A percentile compares a stretch with the other conserved stretches of the same genome.
These are phyloP conservation scores for Antheraea yamamai DNA, from an alignment of 2,888 invertebrate species.

Conservation along the genomic window DNA sequence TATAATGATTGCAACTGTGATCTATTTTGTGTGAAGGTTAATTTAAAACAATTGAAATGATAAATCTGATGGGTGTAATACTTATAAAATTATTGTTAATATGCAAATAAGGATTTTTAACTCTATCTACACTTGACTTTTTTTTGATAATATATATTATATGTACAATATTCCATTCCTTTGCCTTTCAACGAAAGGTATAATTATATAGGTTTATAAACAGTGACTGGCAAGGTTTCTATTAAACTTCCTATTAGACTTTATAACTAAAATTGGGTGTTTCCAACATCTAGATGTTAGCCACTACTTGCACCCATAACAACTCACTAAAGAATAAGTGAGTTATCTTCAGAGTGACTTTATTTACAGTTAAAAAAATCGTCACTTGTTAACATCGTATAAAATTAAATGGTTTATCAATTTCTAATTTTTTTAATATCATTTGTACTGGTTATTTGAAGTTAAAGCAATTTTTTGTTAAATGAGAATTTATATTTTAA, in stretches of 20 bases:
- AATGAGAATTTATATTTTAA: too few species aligned
- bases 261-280: not conserved
- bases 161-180: constrained; percentile 32
- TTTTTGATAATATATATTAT: constrained; percentile 7
- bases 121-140: constrained; percentile 30
- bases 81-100: not conserved
- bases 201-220: not conserved
- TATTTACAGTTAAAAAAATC: not conserved
- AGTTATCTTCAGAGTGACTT: not conserved
- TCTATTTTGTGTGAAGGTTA: not conserved
- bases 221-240: not conserved
- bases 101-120: constrained; percentile 18
- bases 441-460: too few species aligned
- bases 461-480: too few species aligned
- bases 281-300: too few species aligned
- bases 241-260: not conserved
- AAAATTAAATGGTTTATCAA: too few species aligned
- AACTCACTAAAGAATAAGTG: not conserved
- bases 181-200: not conserved
- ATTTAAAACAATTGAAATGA: not conserved
- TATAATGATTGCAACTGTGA: not conserved
- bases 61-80: not conserved
- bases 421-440: not conserved
- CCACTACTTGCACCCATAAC: not conserved
- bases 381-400: too few species aligned